Conservation (phyloP, 2,888 invertebrate species). For the Brachyopa scutellaris region DNA sequence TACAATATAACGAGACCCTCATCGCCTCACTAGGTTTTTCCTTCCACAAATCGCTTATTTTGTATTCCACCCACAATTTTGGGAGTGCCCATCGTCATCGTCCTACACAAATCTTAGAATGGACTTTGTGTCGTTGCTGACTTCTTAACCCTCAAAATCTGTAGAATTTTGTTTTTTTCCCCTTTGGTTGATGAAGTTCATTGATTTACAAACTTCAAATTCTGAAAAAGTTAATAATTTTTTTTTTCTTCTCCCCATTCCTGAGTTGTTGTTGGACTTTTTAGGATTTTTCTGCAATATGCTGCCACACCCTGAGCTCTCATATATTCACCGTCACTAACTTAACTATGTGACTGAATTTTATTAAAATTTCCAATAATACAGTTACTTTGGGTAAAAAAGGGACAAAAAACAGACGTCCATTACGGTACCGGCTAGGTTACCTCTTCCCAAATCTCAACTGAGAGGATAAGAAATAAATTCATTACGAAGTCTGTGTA, state of each 20-base stretch:
- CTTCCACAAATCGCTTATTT: slow-evolving; percentile 1
- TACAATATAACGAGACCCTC: slow-evolving; percentile 34
- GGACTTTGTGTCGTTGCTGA: neutral
- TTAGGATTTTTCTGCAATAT: neutral
- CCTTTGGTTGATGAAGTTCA: slow-evolving; percentile 1
- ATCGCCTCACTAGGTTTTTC: neutral
- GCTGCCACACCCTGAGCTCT: neutral
- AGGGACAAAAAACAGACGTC: too few species aligned
- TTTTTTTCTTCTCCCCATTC: too few species aligned
- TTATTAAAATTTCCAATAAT: neutral
- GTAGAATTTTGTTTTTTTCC: neutral
- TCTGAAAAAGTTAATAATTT: slow-evolving; percentile 39
- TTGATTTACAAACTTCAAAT: slow-evolving; percentile 37
- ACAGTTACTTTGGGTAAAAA: neutral
- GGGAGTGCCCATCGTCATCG: too few species aligned
- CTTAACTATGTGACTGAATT: neutral
- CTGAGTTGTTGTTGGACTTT: too few species aligned
- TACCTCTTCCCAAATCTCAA: neutral
- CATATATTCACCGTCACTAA: neutral
- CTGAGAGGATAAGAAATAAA: slow-evolving; percentile 1
- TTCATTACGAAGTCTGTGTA: neutral
- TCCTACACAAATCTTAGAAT: too few species aligned
- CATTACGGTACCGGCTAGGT: too few species aligned
- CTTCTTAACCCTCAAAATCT: neutral
- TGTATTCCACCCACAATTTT: slow-evolving; percentile 24